Percentiles rank a stretch among this genome's conserved stretches.
phyloP scores from a whole-genome alignment of 2,888 invertebrate species.

The Eupithecia vulgata region DNA sequence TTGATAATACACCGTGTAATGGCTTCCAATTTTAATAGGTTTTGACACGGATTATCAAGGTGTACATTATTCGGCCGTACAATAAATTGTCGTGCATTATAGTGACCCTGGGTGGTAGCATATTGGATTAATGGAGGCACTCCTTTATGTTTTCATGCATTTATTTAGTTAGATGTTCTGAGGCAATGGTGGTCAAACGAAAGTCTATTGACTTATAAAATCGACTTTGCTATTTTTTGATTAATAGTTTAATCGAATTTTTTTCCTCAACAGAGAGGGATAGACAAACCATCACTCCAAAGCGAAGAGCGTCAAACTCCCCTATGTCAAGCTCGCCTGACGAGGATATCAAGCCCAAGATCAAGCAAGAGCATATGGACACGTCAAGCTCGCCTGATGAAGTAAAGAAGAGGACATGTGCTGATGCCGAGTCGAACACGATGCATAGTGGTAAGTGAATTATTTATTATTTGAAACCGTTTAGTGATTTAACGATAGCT shows the following conservation, averaged over 20 bases:
- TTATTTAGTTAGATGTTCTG: no score
- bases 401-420: conserved; percentile 91
- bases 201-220: neutral
- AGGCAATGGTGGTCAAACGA: neutral
- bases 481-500: neutral
- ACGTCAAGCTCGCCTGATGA: conserved; percentile 86
- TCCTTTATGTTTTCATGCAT: no score
- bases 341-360: conserved; percentile 81
- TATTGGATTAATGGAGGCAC: no score
- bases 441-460: conserved; percentile 92
- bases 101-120: no score
- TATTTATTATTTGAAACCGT: neutral
- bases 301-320: conserved; percentile 84
- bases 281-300: conserved; percentile 85
- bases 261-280: conserved; percentile 64
- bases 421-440: conserved; percentile 95
- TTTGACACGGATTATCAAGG: no score
- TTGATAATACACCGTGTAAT: no score
- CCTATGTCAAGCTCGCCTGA: conserved; percentile 81
- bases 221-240: neutral
- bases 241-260: neutral
- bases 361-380: conserved; percentile 88
- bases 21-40: no score
- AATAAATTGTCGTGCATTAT: no score
- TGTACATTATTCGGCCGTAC: no score